These are phyloP conservation scores for Oryzias javanicus DNA, from an alignment of 2,113 vertebrate genomes.

Conservation along the genomic window DNA sequence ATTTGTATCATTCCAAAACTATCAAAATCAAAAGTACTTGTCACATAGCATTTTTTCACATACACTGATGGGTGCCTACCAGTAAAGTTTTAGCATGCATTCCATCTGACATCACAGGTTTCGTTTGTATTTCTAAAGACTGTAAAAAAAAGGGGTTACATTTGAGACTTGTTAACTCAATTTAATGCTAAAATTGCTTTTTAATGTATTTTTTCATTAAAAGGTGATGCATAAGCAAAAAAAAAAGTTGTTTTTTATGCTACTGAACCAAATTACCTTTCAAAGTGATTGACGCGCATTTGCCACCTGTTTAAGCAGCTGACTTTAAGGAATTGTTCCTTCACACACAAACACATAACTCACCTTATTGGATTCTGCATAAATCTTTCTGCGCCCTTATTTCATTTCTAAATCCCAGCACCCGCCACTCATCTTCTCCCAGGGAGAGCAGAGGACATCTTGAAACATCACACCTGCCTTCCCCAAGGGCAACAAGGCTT, in stretches of 20 bases:
- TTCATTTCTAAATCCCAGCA: constrained; percentile 36
- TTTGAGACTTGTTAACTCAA: too few relatives aligned
- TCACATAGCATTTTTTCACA: too few relatives aligned
- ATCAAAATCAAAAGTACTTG: too few relatives aligned
- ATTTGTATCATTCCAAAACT: too few relatives aligned
- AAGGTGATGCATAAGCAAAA: not conserved
- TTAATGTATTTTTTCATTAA: not conserved
- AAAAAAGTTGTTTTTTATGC: constrained; percentile 20
- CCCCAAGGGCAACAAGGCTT: constrained; percentile 61
- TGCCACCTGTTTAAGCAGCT: constrained; percentile 35
- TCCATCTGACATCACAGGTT: too few relatives aligned
- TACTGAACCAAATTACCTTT: constrained; percentile 13
- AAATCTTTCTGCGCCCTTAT: constrained; percentile 29
- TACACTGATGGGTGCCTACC: too few relatives aligned
- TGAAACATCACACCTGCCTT: constrained; percentile 71
- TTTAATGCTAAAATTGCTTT: not conserved
- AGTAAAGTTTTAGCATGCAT: too few relatives aligned
- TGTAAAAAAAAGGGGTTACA: too few relatives aligned
- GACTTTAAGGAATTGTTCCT: constrained; percentile 43
- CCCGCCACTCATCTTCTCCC: constrained; percentile 47
- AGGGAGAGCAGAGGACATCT: constrained; percentile 61
- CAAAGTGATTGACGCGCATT: constrained; percentile 44
- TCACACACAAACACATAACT: constrained; percentile 55
- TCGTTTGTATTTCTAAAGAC: too few relatives aligned
- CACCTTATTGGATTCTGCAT: constrained; percentile 56